Evolutionary conservation across 1,140 invertebrate genomes (phyloP), one percentile per base, ranked within the genome.

Genomic region (Delia radicum): DNA sequence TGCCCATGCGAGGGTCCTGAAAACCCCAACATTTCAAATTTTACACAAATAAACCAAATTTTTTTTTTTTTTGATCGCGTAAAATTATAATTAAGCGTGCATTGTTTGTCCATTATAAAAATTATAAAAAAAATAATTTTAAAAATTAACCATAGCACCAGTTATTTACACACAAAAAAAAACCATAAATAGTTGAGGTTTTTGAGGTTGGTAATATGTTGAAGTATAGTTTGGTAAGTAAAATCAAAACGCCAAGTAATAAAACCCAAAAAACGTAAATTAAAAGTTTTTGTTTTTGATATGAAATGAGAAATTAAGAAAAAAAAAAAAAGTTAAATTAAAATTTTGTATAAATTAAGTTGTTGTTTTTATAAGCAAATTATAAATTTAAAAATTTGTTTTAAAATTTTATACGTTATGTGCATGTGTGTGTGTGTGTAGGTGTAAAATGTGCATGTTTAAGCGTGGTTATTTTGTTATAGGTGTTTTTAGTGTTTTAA

Each of bases 1-100:
- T 82, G 78, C 81, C 83, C 81, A 81, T 82, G 78, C 83, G 83
- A 77, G 81, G n/a, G 81, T 82, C 83, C 83, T 84, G n/a, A 78
- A 55, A 55, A 55, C 48, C 48, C 48, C 48, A 55, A 21, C 8
- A 48, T 48, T 48, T 21, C n/a, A 55, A 2, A n/a, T 55, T 55
- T 76, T 67, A 46, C 71, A 72, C 7, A 55, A 67, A 65, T 62
- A 74, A 48, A 37, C 31, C 42, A 73, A 12, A n/a, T n/a, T n/a
- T n/a, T n/a, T n/a, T n/a, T n/a, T n/a, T n/a, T n/a, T n/a, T n/a
- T n/a, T n/a, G n/a, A n/a, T n/a, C 48, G 21, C 48, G 24, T 55
- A 55, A 24, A 21, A 55, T 55, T 24, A 21, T 21, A 55, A 55
- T 18, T n/a, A n/a, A 55, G 48, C 48, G 48, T 55, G 48, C 48